phyloP scores from a whole-genome alignment of 2,888 invertebrate species.

The Nesidiocoris tenuis region DNA sequence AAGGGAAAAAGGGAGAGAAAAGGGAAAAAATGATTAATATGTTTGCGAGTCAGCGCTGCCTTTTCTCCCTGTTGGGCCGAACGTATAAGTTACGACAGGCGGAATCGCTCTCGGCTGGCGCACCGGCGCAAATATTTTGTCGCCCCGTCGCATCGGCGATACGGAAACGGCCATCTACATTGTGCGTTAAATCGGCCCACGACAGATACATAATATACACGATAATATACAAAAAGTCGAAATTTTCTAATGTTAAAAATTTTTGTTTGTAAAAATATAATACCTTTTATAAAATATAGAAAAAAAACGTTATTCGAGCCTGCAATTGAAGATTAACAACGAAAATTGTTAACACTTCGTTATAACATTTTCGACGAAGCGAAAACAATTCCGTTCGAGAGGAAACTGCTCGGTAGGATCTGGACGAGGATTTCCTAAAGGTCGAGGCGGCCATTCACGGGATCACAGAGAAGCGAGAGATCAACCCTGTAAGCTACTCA shows the following conservation, averaged over 20 bases:
- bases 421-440: too few species aligned
- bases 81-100: neutral
- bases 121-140: neutral
- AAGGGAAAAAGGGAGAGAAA: neutral
- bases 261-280: too few species aligned
- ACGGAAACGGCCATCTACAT: neutral
- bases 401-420: neutral
- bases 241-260: too few species aligned
- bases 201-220: too few species aligned
- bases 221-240: too few species aligned
- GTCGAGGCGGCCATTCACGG: neutral
- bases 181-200: neutral
- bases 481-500: neutral
- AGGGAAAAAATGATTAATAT: constrained; percentile 9
- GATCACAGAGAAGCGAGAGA: neutral
- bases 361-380: neutral
- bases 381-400: neutral
- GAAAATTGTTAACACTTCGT: too few species aligned
- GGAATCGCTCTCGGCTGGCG: too few species aligned
- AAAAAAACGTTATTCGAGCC: too few species aligned
- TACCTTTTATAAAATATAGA: too few species aligned
- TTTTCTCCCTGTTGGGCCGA: neutral
- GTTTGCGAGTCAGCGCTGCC: constrained; percentile 2
- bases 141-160: neutral
- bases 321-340: too few species aligned